Evolutionary conservation across 2,888 invertebrate species (phyloP), one percentile per base, ranked within the genome.

Genomic region (Dasysyrphus albostriatus): DNA sequence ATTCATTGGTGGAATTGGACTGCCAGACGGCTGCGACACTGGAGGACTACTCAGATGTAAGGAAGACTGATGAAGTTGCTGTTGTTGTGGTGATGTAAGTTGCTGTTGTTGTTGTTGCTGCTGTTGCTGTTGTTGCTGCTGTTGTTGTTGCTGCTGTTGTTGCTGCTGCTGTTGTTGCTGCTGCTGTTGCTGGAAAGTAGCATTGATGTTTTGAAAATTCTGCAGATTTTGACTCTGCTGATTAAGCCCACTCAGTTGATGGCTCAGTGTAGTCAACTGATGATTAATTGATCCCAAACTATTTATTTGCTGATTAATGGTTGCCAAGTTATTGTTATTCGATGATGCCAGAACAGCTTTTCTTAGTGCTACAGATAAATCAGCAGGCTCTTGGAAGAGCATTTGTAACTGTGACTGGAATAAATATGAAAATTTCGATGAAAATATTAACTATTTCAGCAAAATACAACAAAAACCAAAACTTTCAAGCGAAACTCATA

Each of bases 201-300:
- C 89, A 19, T 88, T 89, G 61, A 90, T 88, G 76, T 90, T 90
- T 88, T 93, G 92, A 75, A 92, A 90, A 81, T 92, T 92, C 87
- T 93, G 93, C 70, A 93, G 89, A 89, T 93, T 92, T 83, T 93
- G 92, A 78, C 91, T 92, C 87, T 93, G 93, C 88, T 93, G 93
- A 89, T 93, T 93, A 61, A 93, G 90, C 4, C 93, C 93, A 83
- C 91, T 93, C 81, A 93, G 87, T 88, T 93, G 93, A 44, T 92
- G 91, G 74, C 92, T 93, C 49, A 92, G 89, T 61, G 92, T 91
- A 42, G 91, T 92, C 83, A 93, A 78, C 88, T 93, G 93, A 88
- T 93, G 93, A 88, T 93, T 93, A 83, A 93, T 92, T 84, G 91
- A 91, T 83, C 92, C 92, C 88, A 93, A 88, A 88, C 91, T 93